Evolutionary conservation across 2,797 vertebrate genomes (phyloP).

Genomic region (Danio aesculapii): DNA sequence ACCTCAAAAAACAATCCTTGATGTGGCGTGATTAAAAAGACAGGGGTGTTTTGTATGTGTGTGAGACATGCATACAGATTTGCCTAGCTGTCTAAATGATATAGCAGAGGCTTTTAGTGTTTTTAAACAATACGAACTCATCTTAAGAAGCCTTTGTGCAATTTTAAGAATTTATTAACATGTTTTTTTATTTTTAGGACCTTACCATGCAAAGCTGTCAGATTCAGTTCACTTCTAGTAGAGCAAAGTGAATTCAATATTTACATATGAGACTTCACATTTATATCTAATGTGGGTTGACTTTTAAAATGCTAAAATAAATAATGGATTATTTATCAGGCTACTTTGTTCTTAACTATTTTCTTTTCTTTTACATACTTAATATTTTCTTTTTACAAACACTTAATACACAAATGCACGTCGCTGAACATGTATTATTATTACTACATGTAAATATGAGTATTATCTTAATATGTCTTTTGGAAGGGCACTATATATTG

Average conservation of each 20-base stretch:
- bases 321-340: neutral
- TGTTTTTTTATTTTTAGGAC: neutral
- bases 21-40: neutral
- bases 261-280: neutral
- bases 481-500: no score
- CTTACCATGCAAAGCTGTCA: neutral
- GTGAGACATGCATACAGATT: neutral
- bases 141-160: neutral
- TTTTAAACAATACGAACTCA: neutral
- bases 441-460: no score
- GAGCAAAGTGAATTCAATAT: neutral
- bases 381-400: no score
- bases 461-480: no score
- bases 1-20: neutral
- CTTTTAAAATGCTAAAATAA: neutral
- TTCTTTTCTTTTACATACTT: no score
- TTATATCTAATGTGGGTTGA: neutral
- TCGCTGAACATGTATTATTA: no score
- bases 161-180: neutral
- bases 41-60: slow-evolving; percentile 1
- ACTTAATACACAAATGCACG: no score
- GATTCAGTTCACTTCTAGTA: slow-evolving; percentile 8
- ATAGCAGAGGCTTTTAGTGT: neutral
- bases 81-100: neutral
- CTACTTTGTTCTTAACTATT: no score